Conservation (phyloP, 1,140 invertebrate genomes). For the Drosophila setifemur region DNA sequence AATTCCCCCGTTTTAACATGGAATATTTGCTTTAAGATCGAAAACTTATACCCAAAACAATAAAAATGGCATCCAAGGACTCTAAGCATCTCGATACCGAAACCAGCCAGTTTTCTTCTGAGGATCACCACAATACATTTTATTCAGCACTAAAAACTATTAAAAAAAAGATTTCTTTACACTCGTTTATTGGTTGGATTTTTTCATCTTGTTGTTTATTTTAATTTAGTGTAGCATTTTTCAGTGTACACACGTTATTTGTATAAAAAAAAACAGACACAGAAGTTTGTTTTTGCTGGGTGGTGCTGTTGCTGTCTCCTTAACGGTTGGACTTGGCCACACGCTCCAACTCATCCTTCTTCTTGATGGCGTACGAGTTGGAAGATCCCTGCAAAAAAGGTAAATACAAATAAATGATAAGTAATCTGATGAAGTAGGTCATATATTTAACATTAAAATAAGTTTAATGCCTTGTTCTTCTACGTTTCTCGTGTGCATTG, state of each 20-base stretch:
- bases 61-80: no score
- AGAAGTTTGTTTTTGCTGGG: conserved; percentile 42
- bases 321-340: conserved; percentile 99
- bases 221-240: conserved; percentile 46
- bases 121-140: conserved; percentile 9
- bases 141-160: conserved; percentile 26
- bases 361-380: conserved; percentile 99
- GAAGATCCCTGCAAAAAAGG: conserved; percentile 91
- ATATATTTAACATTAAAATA: no score
- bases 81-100: no score
- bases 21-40: no score
- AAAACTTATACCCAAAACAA: no score
- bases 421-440: neutral
- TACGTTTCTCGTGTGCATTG: conserved; percentile 72
- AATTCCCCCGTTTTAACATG: no score
- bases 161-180: conserved; percentile 35
- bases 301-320: conserved; percentile 78
- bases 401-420: neutral
- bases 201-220: conserved; percentile 49
- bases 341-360: conserved; percentile 99
- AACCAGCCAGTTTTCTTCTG: neutral
- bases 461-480: no score
- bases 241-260: conserved; percentile 62
- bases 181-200: conserved; percentile 29
- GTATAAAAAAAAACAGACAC: conserved; percentile 55